A percentile compares a stretch with the other conserved stretches of the same genome.
These are phyloP conservation scores for Leptoclinus maculatus DNA, from an alignment of 2,797 vertebrate genomes.

Conservation along the genomic window DNA sequence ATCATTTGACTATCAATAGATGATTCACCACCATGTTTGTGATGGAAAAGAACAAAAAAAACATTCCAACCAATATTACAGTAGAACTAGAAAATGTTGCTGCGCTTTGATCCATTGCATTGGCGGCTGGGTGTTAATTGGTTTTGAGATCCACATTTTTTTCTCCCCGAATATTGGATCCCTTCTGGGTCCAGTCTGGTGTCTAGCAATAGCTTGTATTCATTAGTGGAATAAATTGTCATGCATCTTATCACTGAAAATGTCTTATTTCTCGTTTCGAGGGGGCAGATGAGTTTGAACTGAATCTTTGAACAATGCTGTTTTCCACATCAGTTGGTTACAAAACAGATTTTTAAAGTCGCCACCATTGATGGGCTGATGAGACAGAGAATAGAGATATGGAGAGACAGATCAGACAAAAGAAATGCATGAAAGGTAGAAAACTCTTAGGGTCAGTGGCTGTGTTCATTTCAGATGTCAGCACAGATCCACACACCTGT, in stretches of 20 bases:
- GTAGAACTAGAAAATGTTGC: neutral
- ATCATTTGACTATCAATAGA: neutral
- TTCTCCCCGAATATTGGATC: neutral
- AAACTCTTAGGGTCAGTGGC: slow-evolving; percentile 25
- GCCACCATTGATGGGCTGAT: neutral
- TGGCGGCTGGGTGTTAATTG: neutral
- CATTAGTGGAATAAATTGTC: slow-evolving; percentile 17
- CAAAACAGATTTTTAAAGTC: slow-evolving; percentile 18
- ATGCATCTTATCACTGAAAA: slow-evolving; percentile 1
- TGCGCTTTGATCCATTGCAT: neutral
- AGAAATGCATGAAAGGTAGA: slow-evolving; percentile 13
- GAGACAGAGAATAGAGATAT: neutral
- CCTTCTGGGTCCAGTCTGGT: neutral
- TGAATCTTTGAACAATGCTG: neutral
- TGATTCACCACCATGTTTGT: neutral
- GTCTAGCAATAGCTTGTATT: slow-evolving; percentile 1
- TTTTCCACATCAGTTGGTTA: slow-evolving; percentile 21
- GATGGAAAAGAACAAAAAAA: neutral
- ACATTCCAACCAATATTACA: neutral
- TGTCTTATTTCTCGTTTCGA: neutral
- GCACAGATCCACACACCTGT: slow-evolving; percentile 32
- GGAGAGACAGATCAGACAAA: neutral
- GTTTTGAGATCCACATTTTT: neutral
- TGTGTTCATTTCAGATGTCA: slow-evolving; percentile 51
- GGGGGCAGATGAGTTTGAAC: slow-evolving; percentile 29